Conservation (phyloP, 2,113 vertebrate species). For the Cyanoramphus novaezelandiae region DNA sequence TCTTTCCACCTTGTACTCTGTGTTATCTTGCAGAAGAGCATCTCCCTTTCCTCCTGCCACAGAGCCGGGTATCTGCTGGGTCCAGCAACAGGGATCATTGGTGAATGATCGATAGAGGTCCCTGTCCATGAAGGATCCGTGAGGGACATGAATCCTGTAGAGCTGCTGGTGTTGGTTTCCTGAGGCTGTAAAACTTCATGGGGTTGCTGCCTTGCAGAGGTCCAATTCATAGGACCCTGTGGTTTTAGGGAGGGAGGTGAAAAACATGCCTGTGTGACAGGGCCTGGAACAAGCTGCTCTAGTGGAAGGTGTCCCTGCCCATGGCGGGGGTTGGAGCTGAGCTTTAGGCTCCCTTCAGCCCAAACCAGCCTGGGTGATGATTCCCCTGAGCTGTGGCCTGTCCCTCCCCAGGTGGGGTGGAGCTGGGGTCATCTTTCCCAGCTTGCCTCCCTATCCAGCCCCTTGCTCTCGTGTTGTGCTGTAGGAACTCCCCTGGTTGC, state of each 20-base stretch:
- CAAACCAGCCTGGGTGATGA: background rate
- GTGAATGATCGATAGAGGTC: background rate
- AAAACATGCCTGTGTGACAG: background rate
- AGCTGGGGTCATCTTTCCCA: background rate
- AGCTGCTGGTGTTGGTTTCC: background rate
- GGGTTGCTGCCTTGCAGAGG: rapidly evolving
- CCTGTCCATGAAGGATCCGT: rapidly evolving
- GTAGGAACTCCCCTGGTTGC: background rate
- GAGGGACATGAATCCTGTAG: rapidly evolving
- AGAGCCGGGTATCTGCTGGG: rapidly evolving
- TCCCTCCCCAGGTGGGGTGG: background rate
- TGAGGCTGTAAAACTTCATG: rapidly evolving
- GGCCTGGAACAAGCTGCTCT: background rate
- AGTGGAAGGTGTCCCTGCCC: background rate
- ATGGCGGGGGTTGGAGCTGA: background rate
- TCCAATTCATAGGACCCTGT: rapidly evolving
- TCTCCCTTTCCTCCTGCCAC: background rate
- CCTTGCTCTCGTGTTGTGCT: background rate
- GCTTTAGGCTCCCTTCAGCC: background rate
- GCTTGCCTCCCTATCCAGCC: background rate
- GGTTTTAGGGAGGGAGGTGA: background rate
- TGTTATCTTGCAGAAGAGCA: background rate
- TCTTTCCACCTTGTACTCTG: background rate
- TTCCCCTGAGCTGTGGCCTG: background rate
- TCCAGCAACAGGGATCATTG: rapidly evolving